These are phyloP conservation scores for Syngnathus typhle DNA, from an alignment of 2,113 vertebrate genomes.

Conservation along the genomic window DNA sequence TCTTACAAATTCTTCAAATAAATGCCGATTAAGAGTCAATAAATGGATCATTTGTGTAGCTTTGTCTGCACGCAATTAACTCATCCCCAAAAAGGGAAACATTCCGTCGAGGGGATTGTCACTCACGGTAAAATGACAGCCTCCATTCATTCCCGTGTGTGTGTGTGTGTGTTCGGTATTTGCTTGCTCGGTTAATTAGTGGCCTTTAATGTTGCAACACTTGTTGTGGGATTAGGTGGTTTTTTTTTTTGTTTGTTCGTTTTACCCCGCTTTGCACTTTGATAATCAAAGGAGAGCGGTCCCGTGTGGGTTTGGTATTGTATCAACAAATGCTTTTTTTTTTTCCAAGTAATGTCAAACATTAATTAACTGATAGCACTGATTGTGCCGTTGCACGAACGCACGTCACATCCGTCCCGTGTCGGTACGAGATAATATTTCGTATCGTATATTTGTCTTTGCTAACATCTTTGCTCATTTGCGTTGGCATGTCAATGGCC, in stretches of 20 bases:
- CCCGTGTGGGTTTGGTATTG: conserved; percentile 59
- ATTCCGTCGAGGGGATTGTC: conserved; percentile 37
- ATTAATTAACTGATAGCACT: conserved; percentile 68
- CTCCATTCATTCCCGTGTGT: conserved; percentile 24
- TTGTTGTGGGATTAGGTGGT: conserved; percentile 59
- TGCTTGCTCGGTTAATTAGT: conserved; percentile 56
- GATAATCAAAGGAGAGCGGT: conserved; percentile 58
- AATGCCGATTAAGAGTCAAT: too few species aligned
- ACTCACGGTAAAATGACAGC: conserved; percentile 38
- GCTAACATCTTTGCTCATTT: neutral
- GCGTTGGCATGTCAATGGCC: too few species aligned
- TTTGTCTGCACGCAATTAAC: conserved; percentile 22
- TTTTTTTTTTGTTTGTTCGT: conserved; percentile 18
- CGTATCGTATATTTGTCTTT: conserved; percentile 25
- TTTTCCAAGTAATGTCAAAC: conserved; percentile 57
- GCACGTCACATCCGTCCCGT: conserved; percentile 29
- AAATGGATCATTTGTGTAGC: too few species aligned
- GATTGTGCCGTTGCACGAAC: conserved; percentile 36
- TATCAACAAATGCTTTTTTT: conserved; percentile 54
- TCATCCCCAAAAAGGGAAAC: conserved; percentile 24
- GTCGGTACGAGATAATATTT: conserved; percentile 42
- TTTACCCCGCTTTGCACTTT: conserved; percentile 33
- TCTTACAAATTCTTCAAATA: too few species aligned
- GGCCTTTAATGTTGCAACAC: conserved; percentile 57
- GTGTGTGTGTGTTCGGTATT: neutral